These are phyloP conservation scores for Mormyrops boulengeri DNA, from an alignment of 2,797 vertebrate genomes.

Conservation along the genomic window DNA sequence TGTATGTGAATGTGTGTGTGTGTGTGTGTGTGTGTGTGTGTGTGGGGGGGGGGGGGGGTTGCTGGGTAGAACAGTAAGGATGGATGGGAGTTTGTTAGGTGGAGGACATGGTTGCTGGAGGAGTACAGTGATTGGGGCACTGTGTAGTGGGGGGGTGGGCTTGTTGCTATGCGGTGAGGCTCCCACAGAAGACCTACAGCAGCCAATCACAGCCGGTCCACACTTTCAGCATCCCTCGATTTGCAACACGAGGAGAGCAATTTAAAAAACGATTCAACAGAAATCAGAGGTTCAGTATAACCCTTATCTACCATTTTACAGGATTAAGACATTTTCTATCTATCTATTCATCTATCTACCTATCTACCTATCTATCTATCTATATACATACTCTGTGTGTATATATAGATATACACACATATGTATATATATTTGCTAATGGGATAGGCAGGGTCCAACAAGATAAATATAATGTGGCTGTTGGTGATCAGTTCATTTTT, in stretches of 20 bases:
- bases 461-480: neutral
- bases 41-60: slow-evolving; percentile 15
- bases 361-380: too few relatives aligned
- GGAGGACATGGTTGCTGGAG: slow-evolving; percentile 13
- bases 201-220: slow-evolving; percentile 59
- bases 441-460: neutral
- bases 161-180: slow-evolving; percentile 73
- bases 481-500: neutral
- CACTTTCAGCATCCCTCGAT: slow-evolving; percentile 60
- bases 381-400: too few relatives aligned
- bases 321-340: neutral
- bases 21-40: neutral
- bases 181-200: slow-evolving; percentile 47
- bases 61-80: slow-evolving; percentile 27
- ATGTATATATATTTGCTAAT: too few relatives aligned
- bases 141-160: slow-evolving; percentile 49
- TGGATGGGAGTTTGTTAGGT: slow-evolving; percentile 20
- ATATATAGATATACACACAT: too few relatives aligned
- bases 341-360: neutral
- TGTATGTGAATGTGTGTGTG: neutral
- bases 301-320: neutral
- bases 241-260: slow-evolving; percentile 44
- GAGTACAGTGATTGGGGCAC: slow-evolving; percentile 28
- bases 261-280: slow-evolving; percentile 28
- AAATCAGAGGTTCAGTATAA: neutral